Conservation (phyloP, 2,797 vertebrate species). For the Chloroceryle amazona region DNA sequence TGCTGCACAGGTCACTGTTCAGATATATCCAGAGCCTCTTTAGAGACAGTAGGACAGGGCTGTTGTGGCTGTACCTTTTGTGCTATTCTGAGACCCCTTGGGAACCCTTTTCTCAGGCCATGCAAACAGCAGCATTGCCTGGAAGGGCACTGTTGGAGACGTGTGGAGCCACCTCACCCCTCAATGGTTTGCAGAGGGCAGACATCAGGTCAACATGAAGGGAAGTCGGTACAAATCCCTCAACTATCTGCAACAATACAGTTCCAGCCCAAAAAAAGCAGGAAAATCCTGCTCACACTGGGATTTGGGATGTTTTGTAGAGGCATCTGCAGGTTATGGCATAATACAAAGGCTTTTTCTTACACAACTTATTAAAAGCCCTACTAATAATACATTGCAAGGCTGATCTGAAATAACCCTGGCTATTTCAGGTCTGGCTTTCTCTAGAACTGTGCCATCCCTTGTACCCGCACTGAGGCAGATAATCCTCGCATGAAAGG, state of each 20-base stretch:
- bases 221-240: not conserved
- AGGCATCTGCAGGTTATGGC: not conserved
- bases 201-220: not conserved
- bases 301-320: not conserved
- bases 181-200: not conserved
- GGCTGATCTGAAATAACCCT: constrained; percentile 36
- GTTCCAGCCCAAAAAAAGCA: not conserved
- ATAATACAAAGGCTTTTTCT: constrained; percentile 48
- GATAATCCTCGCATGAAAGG: constrained; percentile 42
- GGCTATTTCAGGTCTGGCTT: constrained; percentile 45
- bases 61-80: not conserved
- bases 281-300: not conserved
- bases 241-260: not conserved
- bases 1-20: not conserved
- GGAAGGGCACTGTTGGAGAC: not conserved
- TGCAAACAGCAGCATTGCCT: not conserved
- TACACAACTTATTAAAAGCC: constrained; percentile 42
- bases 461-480: not conserved
- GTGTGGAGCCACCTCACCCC: not conserved
- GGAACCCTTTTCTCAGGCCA: not conserved
- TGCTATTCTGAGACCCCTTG: not conserved
- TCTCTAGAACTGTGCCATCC: constrained; percentile 6
- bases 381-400: constrained; percentile 2
- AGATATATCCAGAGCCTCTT: not conserved
- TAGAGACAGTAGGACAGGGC: not conserved